Conservation (phyloP, 2,113 vertebrate genomes). For the Salvator merianae region DNA sequence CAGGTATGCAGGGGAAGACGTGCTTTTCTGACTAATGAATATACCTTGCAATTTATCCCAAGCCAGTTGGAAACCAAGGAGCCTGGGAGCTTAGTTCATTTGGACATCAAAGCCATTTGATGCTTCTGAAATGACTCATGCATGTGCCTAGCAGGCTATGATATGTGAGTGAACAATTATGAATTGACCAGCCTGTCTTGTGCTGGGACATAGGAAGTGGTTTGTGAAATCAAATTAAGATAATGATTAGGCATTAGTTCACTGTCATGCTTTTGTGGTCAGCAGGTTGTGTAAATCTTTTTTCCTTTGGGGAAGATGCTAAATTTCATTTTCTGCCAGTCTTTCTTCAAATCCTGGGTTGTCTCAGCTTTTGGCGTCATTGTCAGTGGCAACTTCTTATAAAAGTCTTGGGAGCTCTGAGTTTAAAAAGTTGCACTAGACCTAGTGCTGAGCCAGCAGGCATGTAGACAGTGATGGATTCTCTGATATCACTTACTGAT, state of each 20-base stretch:
- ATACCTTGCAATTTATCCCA: neutral
- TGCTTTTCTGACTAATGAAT: neutral
- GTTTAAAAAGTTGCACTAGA: too few species aligned
- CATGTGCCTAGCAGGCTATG: neutral
- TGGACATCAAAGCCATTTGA: neutral
- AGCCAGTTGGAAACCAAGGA: neutral
- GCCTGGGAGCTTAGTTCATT: neutral
- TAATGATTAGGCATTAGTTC: conserved; percentile 1
- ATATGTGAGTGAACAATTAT: neutral
- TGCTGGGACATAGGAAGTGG: conserved; percentile 13
- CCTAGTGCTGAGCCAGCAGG: too few species aligned
- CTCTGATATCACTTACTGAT: too few species aligned
- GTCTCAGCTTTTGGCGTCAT: neutral
- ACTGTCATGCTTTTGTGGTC: neutral
- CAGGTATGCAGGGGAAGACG: neutral
- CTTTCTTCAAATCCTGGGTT: neutral
- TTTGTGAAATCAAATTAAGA: conserved; percentile 36
- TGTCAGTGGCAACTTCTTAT: neutral
- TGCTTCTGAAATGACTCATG: neutral
- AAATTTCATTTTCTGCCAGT: neutral
- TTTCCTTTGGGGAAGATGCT: neutral
- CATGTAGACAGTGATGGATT: too few species aligned
- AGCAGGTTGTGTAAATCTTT: neutral
- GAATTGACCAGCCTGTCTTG: neutral
- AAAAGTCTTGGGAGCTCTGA: too few species aligned